phyloP scores from a whole-genome alignment of 2,888 invertebrate genomes.

The Odiellus spinosus region DNA sequence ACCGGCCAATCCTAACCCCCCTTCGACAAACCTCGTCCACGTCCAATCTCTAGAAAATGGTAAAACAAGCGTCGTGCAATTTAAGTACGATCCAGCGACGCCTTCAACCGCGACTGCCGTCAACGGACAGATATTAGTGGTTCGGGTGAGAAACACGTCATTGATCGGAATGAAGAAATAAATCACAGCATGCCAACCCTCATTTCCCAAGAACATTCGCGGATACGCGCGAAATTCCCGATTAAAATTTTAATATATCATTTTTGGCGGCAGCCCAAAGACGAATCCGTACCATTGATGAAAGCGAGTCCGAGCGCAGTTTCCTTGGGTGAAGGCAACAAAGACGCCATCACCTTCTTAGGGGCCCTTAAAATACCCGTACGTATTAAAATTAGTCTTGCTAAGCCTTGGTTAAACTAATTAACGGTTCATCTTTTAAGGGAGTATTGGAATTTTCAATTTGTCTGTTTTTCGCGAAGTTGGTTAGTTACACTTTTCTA shows the following conservation, averaged over 20 bases:
- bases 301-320: background rate
- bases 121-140: too few species aligned
- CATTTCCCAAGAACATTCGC: background rate
- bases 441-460: slow-evolving; percentile 86
- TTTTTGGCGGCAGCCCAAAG: background rate
- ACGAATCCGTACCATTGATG: slow-evolving; percentile 24
- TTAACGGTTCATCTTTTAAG: slow-evolving; percentile 31
- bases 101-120: background rate
- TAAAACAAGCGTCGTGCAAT: background rate
- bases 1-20: background rate
- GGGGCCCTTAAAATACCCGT: slow-evolving; percentile 65
- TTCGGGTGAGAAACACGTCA: too few species aligned
- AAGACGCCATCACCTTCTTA: slow-evolving; percentile 52
- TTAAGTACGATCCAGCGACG: background rate
- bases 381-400: slow-evolving; percentile 22
- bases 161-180: too few species aligned
- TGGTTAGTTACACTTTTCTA: slow-evolving; percentile 91
- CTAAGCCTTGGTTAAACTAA: background rate
- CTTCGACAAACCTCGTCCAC: background rate
- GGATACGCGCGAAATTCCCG: background rate
- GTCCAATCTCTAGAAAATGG: background rate
- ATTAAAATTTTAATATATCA: background rate
- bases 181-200: too few species aligned
- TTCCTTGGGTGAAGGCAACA: background rate
- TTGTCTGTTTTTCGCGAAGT: slow-evolving; percentile 85